These are phyloP conservation scores for Drosophila mimetica DNA, from an alignment of 2,888 invertebrate genomes.

Conservation along the genomic window DNA sequence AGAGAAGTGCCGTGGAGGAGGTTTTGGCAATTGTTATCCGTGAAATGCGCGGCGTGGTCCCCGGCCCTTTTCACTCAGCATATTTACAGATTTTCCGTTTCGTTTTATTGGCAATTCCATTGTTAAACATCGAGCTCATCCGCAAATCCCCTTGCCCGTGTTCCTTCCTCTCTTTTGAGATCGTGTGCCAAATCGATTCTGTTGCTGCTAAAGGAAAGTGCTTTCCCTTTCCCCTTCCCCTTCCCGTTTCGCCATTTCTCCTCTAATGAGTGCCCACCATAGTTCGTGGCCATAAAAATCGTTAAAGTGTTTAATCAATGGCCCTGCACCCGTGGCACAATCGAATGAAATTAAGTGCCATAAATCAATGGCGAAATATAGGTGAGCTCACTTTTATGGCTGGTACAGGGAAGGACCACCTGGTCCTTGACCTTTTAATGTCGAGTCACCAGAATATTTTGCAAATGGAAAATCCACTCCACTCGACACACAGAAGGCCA, in stretches of 20 bases:
- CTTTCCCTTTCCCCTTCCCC: neutral
- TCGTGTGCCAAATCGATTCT: slow-evolving; percentile 4
- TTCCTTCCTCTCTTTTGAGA: neutral
- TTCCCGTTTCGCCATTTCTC: neutral
- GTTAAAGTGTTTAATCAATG: slow-evolving; percentile 47
- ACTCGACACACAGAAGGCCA: neutral
- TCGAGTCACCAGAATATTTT: neutral
- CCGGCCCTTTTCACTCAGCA: slow-evolving; percentile 15
- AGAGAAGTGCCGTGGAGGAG: neutral
- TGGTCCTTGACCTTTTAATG: slow-evolving; percentile 39
- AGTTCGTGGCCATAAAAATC: slow-evolving; percentile 26
- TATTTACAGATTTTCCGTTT: slow-evolving; percentile 33
- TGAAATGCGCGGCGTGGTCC: slow-evolving; percentile 8
- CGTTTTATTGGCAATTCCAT: slow-evolving; percentile 37
- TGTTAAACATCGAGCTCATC: slow-evolving; percentile 36
- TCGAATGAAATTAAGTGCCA: slow-evolving; percentile 74
- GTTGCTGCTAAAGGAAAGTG: neutral
- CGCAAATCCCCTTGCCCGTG: neutral
- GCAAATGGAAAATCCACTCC: neutral
- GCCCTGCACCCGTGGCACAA: slow-evolving; percentile 55
- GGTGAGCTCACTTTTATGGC: slow-evolving; percentile 32
- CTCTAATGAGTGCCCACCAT: slow-evolving; percentile 16
- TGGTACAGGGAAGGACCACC: slow-evolving; percentile 1
- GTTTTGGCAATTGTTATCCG: slow-evolving; percentile 40
- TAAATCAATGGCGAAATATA: slow-evolving; percentile 71